Evolutionary conservation across 2,113 vertebrate genomes (phyloP).

Genomic region (Ariopsis seemanni): DNA sequence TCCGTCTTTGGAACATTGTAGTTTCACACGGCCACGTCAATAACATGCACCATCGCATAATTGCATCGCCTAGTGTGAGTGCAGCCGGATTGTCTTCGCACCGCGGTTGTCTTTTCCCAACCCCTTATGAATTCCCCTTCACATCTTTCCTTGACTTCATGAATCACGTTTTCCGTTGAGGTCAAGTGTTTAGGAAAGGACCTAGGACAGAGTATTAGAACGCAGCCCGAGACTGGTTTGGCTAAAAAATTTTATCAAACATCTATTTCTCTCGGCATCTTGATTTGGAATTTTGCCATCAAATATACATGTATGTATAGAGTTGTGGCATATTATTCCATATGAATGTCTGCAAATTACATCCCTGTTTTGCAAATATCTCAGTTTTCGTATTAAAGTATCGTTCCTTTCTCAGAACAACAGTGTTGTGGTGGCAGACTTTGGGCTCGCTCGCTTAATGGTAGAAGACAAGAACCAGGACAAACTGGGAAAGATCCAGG

Average conservation of each 20-base stretch:
- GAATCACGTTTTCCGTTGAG: no score
- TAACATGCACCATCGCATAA: no score
- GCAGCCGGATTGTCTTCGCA: no score
- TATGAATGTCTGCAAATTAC: background rate
- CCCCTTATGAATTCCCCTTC: no score
- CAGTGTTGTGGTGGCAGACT: slow-evolving; percentile 94
- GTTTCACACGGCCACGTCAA: no score
- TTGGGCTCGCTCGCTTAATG: slow-evolving; percentile 90
- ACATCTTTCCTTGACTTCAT: no score
- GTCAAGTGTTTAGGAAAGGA: no score
- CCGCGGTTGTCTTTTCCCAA: no score
- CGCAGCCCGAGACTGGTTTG: background rate
- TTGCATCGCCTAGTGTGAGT: no score
- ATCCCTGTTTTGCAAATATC: background rate
- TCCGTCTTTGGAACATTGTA: no score
- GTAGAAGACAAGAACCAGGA: slow-evolving; percentile 86
- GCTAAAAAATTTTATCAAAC: background rate
- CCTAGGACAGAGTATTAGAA: no score
- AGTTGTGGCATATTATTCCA: background rate
- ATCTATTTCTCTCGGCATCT: background rate
- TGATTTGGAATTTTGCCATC: background rate
- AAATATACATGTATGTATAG: no score
- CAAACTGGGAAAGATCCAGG: slow-evolving; percentile 77
- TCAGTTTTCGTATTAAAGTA: background rate
- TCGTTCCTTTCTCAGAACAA: slow-evolving; percentile 73